Base-by-base conservation (phyloP, 2,888 invertebrate species). In the Phaedon cochleariae region DNA sequence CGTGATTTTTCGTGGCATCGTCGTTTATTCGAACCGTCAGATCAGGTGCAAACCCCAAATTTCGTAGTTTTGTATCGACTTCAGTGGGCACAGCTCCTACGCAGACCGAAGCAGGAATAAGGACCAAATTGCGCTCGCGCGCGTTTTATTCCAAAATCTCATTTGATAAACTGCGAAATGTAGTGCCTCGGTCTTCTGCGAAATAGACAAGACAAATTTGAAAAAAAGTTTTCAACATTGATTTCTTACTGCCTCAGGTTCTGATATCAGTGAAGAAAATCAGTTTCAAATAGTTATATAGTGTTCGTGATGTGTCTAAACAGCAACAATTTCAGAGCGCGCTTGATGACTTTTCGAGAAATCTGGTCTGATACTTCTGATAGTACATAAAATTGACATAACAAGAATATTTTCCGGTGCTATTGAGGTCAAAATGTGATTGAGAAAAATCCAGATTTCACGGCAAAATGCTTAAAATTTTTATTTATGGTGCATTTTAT, bases 61-160 rank as follows among this genome's bases (percentile, higher is more conserved):
- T 60, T 52, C 41, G 41, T n/a, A 60, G 58, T 63, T 59, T 70
- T 66, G 67, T 76, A 76, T 77, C 74, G 76, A 75, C 74, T 75
- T 73, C 73, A 68, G 69, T 69, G 74, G 73, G 75, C 74, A 73
- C 74, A 77, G 76, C 76, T 76, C 75, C 74, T 74, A 64, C 74
- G 68, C 68, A 45, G 61, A 61, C n/a, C n/a, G n/a, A n/a, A n/a
- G 51, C 20, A 53, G 54, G 45, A 55, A 51, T 41, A 46, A 55
- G 55, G 52, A 59, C 72, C 62, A n/a, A n/a, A n/a, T n/a, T 22
- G 46, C 65, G 60, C 51, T 65, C 75, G 76, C 76, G 62, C 76
- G 79, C 78, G 79, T 72, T 53, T 41, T 69, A 17, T n/a, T 49
- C 60, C 60, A 59, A 54, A 69, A 71, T 75, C 74, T 72, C 76